Evolutionary conservation across 2,888 invertebrate species (phyloP), one percentile per base, ranked within the genome.

Genomic region (Megaustenia siamemsis): DNA sequence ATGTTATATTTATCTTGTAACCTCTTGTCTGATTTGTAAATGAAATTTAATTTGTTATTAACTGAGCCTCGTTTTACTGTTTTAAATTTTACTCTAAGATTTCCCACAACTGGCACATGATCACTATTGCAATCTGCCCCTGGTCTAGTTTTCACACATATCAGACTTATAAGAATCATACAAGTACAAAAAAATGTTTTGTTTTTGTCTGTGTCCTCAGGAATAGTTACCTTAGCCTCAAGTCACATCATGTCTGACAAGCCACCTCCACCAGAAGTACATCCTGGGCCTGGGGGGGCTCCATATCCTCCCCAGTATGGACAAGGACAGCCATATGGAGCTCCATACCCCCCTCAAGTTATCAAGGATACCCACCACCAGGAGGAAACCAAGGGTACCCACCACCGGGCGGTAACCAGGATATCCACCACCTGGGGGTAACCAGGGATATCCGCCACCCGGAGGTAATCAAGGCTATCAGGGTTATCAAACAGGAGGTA

Each of bases 191-290:
- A n/a, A n/a, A n/a, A n/a, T n/a, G n/a, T n/a, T n/a, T n/a, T n/a
- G n/a, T 38, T 28, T 73, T 2, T 32, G 21, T 21, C 43, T 43
- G 8, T 28, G n/a, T 45, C 49, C 18, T 53, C 60, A 60, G 56
- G 28, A 1, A 38, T 40, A 28, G 35, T 28, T 77, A n/a, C 53
- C 3, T 8, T 76, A 24, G 12, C 35, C 6, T 32, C 3, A 24
- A 56, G 53, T 15, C 53, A 75, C 21, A 56, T 21, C 49, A 83
- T 83, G 82, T 45, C 82, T 76, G 45, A 83, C 3, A 76, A 83
- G 18, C 66, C 63, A 35, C 82, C 82, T 15, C 82, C 76, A n/a
- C 82, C 82, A 12, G 76, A 83, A 76, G 82, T 76, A 38, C 4
- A 68, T 38, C 49, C 75, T 35, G 75, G 75, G 21, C 35, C 32